Evolutionary conservation across 2,888 invertebrate species (phyloP).

Genomic region (Odontomyia ornata): DNA sequence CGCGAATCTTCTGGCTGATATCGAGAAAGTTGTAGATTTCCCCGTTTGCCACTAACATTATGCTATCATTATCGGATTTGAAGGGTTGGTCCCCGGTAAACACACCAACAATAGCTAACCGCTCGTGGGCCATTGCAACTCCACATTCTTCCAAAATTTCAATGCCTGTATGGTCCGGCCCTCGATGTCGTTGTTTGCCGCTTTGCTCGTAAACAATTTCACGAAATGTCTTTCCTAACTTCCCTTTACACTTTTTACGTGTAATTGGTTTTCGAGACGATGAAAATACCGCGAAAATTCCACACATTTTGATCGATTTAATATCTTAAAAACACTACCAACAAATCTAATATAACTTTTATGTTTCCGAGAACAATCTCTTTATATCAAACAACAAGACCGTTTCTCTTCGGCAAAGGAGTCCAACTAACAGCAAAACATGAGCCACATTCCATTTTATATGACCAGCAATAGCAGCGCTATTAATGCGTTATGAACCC

Average conservation of each 20-base stretch:
- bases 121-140: slow-evolving; percentile 60
- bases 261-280: slow-evolving; percentile 56
- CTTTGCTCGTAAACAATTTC: slow-evolving; percentile 62
- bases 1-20: slow-evolving; percentile 58
- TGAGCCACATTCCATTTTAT: too few relatives aligned
- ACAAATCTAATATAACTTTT: too few relatives aligned
- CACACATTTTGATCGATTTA: slow-evolving; percentile 58
- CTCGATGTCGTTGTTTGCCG: slow-evolving; percentile 61
- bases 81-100: slow-evolving; percentile 61
- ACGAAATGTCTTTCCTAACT: slow-evolving; percentile 55
- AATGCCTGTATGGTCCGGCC: slow-evolving; percentile 62
- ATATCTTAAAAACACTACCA: too few relatives aligned
- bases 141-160: slow-evolving; percentile 57
- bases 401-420: too few relatives aligned
- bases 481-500: too few relatives aligned
- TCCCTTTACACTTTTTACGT: slow-evolving; percentile 52
- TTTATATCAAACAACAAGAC: too few relatives aligned
- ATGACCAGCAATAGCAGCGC: too few relatives aligned
- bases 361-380: too few relatives aligned
- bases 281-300: slow-evolving; percentile 63
- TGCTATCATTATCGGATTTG: slow-evolving; percentile 56
- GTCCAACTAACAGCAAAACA: too few relatives aligned
- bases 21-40: slow-evolving; percentile 63
- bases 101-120: slow-evolving; percentile 60
- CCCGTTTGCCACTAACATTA: slow-evolving; percentile 61